These are phyloP conservation scores for Caenorhabditis virilis DNA, from an alignment of 2,888 invertebrate species.

Conservation along the genomic window DNA sequence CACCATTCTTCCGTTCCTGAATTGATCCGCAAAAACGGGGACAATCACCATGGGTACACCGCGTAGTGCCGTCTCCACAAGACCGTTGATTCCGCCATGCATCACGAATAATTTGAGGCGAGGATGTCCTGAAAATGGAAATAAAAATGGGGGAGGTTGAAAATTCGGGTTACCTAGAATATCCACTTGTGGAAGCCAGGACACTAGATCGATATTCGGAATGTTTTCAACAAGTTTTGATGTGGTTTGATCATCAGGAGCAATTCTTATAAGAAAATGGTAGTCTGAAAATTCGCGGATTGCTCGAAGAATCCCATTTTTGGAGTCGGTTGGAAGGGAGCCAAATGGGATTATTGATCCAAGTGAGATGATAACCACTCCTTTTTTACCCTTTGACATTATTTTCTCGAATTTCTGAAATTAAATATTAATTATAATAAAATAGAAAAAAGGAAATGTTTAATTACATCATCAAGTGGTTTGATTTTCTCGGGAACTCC, in stretches of 20 bases:
- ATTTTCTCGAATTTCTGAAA: conserved; percentile 40
- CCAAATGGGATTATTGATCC: conserved; percentile 48
- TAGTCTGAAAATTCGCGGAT: conserved; percentile 41
- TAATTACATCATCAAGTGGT: conserved; percentile 32
- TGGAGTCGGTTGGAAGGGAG: conserved; percentile 11
- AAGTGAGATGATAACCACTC: conserved; percentile 54
- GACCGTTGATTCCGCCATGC: conserved; percentile 64
- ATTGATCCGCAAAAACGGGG: conserved; percentile 66
- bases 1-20: conserved; percentile 61
- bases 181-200: conserved; percentile 64
- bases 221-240: conserved; percentile 33
- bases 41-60: conserved; percentile 62
- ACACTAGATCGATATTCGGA: conserved; percentile 55
- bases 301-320: conserved; percentile 24
- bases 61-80: conserved; percentile 59
- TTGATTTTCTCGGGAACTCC: conserved; percentile 37
- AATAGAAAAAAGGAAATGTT: not conserved
- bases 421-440: no score
- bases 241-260: conserved; percentile 46
- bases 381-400: conserved; percentile 50
- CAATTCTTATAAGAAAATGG: conserved; percentile 60
- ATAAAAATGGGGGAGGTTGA: not conserved
- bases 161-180: conserved; percentile 40
- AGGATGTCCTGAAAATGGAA: conserved; percentile 46
- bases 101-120: conserved; percentile 60